phyloP scores from a whole-genome alignment of 1,140 invertebrate species.

The Grapholita molesta region DNA sequence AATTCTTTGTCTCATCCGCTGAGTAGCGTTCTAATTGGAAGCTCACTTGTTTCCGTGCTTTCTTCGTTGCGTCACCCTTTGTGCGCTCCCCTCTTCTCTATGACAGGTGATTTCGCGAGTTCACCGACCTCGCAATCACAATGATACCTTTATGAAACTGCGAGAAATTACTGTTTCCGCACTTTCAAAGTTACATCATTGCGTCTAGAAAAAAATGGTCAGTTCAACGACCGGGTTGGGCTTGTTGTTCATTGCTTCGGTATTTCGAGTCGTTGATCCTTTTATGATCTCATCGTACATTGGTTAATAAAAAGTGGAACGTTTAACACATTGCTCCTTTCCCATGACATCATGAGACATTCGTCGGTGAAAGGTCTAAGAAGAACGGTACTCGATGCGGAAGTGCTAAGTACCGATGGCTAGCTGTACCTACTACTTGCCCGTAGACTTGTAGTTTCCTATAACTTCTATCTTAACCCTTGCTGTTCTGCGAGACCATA shows the following conservation, averaged over 20 bases:
- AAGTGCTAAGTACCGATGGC: background rate
- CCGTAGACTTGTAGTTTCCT: background rate
- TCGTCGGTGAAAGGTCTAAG: slow-evolving; percentile 49
- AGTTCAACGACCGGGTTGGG: slow-evolving; percentile 57
- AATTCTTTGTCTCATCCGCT: slow-evolving; percentile 32
- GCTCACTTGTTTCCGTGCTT: slow-evolving; percentile 51
- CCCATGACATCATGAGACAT: slow-evolving; percentile 30
- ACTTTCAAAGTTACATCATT: slow-evolving; percentile 73
- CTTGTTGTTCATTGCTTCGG: slow-evolving; percentile 58
- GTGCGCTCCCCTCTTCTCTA: slow-evolving; percentile 58
- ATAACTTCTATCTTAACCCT: background rate
- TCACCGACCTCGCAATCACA: slow-evolving; percentile 53
- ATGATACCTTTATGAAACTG: slow-evolving; percentile 30
- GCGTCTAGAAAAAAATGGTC: slow-evolving; percentile 51
- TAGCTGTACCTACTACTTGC: slow-evolving; percentile 4
- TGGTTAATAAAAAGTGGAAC: slow-evolving; percentile 19
- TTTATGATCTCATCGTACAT: slow-evolving; percentile 65
- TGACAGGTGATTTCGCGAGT: slow-evolving; percentile 73
- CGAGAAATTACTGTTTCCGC: slow-evolving; percentile 69
- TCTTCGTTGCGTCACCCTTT: slow-evolving; percentile 58
- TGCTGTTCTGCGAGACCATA: background rate
- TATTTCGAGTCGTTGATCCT: slow-evolving; percentile 67
- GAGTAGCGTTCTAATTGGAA: slow-evolving; percentile 15
- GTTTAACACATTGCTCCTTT: slow-evolving; percentile 28
- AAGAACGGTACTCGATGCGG: background rate